A percentile compares a stretch with the other conserved stretches of the same genome.
These are phyloP conservation scores for Ethmia dodecea DNA, from an alignment of 2,888 invertebrate species.

Conservation along the genomic window DNA sequence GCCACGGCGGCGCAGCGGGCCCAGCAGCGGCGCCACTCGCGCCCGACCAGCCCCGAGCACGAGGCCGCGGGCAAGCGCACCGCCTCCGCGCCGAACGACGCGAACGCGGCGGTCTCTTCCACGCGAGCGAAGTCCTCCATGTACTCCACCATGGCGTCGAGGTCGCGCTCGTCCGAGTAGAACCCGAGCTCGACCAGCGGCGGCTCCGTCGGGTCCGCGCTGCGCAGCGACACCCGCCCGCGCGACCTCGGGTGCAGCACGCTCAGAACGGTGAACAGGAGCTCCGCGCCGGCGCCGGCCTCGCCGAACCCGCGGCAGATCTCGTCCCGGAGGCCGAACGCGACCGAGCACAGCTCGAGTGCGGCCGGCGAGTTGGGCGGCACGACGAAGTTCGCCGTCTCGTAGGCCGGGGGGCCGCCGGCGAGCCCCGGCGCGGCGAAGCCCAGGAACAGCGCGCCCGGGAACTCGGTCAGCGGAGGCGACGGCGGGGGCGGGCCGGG, in stretches of 20 bases:
- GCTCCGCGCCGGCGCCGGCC: background rate
- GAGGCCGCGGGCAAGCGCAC: background rate
- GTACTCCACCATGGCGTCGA: background rate
- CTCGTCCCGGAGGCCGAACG: background rate
- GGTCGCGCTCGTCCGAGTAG: background rate
- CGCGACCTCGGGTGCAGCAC: background rate
- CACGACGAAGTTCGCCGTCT: constrained; percentile 1
- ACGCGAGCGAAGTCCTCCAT: constrained; percentile 37
- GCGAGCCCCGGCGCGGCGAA: constrained; percentile 31
- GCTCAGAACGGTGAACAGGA: background rate
- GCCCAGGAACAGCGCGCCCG: constrained; percentile 22
- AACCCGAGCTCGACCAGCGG: constrained; percentile 83
- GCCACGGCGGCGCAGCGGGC: constrained; percentile 66
- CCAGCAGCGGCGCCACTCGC: constrained; percentile 51
- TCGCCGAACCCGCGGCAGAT: background rate
- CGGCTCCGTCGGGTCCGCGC: constrained; percentile 86
- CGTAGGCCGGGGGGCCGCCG: constrained; percentile 29
- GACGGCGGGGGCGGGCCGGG: background rate
- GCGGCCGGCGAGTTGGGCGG: constrained; percentile 53
- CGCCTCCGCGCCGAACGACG: background rate
- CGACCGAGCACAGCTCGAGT: background rate
- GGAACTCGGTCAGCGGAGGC: constrained; percentile 67
- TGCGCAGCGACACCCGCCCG: constrained; percentile 80
- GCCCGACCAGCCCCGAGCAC: background rate
- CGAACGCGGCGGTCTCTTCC: background rate